phyloP scores from a whole-genome alignment of 2,113 vertebrate genomes.

The Cebidichthys violaceus region DNA sequence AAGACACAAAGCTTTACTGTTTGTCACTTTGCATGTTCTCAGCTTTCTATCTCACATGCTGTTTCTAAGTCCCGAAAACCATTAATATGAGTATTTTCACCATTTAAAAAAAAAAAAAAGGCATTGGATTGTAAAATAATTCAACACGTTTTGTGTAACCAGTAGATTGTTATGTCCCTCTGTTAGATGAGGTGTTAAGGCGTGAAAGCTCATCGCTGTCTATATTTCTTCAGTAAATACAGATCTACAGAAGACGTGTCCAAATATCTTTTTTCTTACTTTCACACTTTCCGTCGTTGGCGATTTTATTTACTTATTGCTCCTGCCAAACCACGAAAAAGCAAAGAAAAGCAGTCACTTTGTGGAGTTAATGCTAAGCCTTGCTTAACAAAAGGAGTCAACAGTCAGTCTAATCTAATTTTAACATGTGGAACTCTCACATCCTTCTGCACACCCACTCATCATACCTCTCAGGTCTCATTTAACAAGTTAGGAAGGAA shows the following conservation, averaged over 20 bases:
- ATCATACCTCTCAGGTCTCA: constrained; percentile 61
- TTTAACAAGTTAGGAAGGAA: constrained; percentile 63
- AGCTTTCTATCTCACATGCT: background rate
- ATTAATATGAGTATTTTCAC: background rate
- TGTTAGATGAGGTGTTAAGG: constrained; percentile 27
- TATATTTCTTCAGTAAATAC: constrained; percentile 26
- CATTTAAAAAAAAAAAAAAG: background rate
- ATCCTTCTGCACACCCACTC: constrained; percentile 61
- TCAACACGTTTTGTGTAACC: constrained; percentile 17
- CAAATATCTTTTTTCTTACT: constrained; percentile 27
- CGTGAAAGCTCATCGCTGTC: constrained; percentile 39
- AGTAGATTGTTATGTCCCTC: background rate
- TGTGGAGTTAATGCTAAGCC: constrained; percentile 33
- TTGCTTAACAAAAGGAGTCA: constrained; percentile 46
- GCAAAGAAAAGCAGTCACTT: constrained; percentile 16
- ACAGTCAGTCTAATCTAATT: constrained; percentile 63
- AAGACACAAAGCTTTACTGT: background rate
- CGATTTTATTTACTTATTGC: constrained; percentile 31
- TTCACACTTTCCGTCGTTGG: constrained; percentile 38
- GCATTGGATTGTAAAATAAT: constrained; percentile 15
- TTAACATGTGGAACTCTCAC: constrained; percentile 60
- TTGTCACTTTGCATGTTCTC: background rate
- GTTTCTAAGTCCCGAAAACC: background rate
- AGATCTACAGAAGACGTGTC: constrained; percentile 4
- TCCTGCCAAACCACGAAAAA: constrained; percentile 26